Conservation (phyloP, 2,113 vertebrate species). For the Limanda limanda region DNA sequence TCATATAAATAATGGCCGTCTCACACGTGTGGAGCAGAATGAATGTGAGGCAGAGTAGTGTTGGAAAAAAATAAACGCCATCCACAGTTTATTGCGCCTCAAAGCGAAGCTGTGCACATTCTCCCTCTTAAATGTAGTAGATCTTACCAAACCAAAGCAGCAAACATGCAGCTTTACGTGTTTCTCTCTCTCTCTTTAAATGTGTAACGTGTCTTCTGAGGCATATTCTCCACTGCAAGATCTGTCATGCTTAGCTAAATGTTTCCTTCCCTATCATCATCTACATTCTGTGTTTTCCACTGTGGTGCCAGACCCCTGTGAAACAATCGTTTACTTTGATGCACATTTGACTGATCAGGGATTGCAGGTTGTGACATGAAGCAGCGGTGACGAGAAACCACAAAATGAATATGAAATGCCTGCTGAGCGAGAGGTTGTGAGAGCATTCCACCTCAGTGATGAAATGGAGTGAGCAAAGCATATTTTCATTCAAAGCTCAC, state of each 20-base stretch:
- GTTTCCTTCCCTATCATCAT: constrained; percentile 51
- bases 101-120: constrained; percentile 22
- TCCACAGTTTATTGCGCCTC: background rate
- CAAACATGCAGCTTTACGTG: background rate
- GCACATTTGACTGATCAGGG: constrained; percentile 46
- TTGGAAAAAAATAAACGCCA: too few relatives aligned
- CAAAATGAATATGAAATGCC: constrained; percentile 51
- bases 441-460: constrained; percentile 24
- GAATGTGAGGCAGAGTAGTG: background rate
- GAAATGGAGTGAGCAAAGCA: background rate
- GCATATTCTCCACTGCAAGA: constrained; percentile 16
- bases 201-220: constrained; percentile 4
- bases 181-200: constrained; percentile 27
- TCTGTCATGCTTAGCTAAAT: constrained; percentile 23
- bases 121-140: constrained; percentile 27
- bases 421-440: constrained; percentile 21
- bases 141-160: constrained; percentile 27
- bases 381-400: constrained; percentile 4
- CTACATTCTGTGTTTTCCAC: constrained; percentile 35
- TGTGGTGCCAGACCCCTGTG: constrained; percentile 11
- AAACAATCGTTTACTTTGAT: constrained; percentile 57
- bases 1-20: too few relatives aligned
- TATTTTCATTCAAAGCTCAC: constrained; percentile 30
- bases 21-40: too few relatives aligned
- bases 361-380: constrained; percentile 7